Conservation (phyloP, 2,797 vertebrate species). For the Numenius phaeopus region DNA sequence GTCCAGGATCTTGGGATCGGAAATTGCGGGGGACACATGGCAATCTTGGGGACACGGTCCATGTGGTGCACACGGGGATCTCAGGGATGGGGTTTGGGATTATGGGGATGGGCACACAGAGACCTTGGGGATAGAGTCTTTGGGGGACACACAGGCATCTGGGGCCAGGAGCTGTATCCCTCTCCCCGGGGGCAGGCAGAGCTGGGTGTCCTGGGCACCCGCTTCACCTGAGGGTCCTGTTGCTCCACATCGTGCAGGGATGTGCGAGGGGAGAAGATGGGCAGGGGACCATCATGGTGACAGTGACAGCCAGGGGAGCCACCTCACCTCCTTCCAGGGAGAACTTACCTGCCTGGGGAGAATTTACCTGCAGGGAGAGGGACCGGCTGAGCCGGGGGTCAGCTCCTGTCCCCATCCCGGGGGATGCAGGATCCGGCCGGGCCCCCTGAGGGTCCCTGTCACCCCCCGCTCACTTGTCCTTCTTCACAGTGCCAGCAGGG, state of each 20-base stretch:
- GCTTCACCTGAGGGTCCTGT: not conserved
- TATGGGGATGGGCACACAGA: rapidly evolving
- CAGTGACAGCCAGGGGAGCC: not conserved
- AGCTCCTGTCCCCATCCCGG: not conserved
- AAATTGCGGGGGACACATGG: not conserved
- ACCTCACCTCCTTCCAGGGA: not conserved
- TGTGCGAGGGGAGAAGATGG: not conserved
- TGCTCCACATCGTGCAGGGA: not conserved
- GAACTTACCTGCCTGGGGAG: not conserved
- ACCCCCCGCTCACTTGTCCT: not conserved
- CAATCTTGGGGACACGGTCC: not conserved
- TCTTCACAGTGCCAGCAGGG: not conserved
- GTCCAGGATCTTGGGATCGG: not conserved
- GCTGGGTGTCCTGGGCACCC: not conserved
- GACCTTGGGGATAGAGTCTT: not conserved
- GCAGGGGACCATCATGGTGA: not conserved
- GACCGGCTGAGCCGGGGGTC: rapidly evolving
- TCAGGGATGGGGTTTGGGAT: not conserved
- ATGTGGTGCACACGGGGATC: not conserved
- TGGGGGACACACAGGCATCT: not conserved
- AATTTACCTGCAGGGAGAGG: not conserved
- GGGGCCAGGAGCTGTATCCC: not conserved
- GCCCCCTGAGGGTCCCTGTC: not conserved
- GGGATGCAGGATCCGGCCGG: rapidly evolving
- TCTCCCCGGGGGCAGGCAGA: not conserved